phyloP scores from a whole-genome alignment of 2,797 vertebrate genomes.

The Pseudocheirus occidentalis region DNA sequence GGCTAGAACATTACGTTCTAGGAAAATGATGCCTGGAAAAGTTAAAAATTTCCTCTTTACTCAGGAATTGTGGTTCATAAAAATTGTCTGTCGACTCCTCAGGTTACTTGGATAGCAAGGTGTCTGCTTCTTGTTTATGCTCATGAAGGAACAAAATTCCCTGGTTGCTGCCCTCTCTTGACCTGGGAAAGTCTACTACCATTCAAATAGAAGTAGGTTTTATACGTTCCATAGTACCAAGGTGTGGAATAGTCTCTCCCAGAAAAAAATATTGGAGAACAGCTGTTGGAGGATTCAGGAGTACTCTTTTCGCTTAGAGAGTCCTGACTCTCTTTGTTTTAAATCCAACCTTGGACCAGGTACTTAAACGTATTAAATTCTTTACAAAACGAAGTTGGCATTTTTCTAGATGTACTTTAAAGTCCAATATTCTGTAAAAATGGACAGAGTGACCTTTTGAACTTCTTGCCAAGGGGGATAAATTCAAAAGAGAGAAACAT shows the following conservation, averaged over 20 bases:
- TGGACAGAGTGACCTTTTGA: neutral
- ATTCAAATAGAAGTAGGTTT: neutral
- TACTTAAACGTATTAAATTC: neutral
- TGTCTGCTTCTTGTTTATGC: neutral
- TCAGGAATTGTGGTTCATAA: neutral
- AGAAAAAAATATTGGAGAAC: neutral
- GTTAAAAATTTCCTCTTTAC: neutral
- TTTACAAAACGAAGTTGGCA: neutral
- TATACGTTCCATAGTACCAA: neutral
- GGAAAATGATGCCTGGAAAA: neutral
- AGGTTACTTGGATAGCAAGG: neutral
- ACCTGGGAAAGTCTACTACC: neutral
- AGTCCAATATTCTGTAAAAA: neutral
- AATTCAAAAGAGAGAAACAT: neutral
- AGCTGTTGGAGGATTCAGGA: neutral
- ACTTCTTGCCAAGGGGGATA: neutral
- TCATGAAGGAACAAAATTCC: neutral
- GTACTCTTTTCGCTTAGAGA: neutral
- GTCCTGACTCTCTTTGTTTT: neutral
- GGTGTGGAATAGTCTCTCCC: neutral
- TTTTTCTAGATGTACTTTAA: neutral
- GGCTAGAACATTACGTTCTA: neutral
- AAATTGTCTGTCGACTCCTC: neutral
- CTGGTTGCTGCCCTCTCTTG: neutral
- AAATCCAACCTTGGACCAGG: neutral